Conservation (phyloP, 2,113 vertebrate species). For the Sialia sialis region DNA sequence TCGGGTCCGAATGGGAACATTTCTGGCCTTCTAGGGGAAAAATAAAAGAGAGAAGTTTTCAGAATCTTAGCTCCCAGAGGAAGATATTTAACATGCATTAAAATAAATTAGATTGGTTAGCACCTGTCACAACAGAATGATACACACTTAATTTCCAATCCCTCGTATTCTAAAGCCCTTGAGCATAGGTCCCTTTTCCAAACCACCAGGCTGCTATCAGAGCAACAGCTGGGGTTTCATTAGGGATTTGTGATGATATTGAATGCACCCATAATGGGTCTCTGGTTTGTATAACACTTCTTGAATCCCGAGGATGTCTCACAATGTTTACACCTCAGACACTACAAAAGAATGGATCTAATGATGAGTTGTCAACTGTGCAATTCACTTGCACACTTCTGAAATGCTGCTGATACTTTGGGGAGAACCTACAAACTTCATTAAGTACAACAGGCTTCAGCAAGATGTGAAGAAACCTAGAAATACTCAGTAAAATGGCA, state of each 20-base stretch:
- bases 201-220: neutral
- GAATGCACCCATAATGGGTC: neutral
- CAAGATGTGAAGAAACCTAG: neutral
- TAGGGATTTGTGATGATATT: neutral
- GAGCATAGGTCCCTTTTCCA: neutral
- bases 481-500: neutral
- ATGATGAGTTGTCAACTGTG: neutral
- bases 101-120: neutral
- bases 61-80: neutral
- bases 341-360: neutral
- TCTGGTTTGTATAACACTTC: neutral
- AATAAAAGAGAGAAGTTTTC: conserved; percentile 35
- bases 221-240: neutral
- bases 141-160: neutral
- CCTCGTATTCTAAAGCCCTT: neutral
- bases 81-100: neutral
- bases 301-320: neutral
- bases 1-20: conserved; percentile 94
- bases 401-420: neutral
- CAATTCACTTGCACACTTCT: neutral
- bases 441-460: neutral
- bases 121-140: neutral
- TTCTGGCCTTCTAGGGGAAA: conserved; percentile 81
- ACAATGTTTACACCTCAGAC: neutral
- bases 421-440: neutral